Evolutionary conservation across 2,113 vertebrate species (phyloP).

Genomic region (Potamarius usumacintae): DNA sequence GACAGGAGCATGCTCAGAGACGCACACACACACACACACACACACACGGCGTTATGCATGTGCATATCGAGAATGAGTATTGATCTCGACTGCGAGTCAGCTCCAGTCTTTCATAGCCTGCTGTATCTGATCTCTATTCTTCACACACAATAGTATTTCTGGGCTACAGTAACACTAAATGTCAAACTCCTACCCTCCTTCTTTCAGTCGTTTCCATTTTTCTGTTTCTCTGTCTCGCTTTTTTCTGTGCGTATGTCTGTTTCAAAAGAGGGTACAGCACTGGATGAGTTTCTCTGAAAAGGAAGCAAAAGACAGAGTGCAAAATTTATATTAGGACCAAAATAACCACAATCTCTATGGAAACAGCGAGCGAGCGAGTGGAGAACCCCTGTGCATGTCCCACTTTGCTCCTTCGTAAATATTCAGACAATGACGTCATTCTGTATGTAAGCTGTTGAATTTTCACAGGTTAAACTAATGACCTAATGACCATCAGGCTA

Average conservation of each 20-base stretch:
- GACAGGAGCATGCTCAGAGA: background rate
- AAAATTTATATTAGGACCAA: conserved; percentile 40
- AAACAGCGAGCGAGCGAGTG: conserved; percentile 7
- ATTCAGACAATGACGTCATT: background rate
- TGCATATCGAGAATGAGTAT: conserved; percentile 53
- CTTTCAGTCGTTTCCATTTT: background rate
- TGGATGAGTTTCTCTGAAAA: background rate
- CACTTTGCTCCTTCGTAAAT: conserved; percentile 2
- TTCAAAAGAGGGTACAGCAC: background rate
- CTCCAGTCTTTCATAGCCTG: conserved; percentile 45
- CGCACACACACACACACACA: conserved; percentile 14
- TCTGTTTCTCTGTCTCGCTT: background rate
- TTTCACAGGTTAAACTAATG: background rate
- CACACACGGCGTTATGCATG: conserved; percentile 24
- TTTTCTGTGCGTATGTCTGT: background rate
- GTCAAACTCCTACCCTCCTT: conserved; percentile 13
- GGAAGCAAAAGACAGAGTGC: background rate
- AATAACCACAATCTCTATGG: conserved; percentile 36
- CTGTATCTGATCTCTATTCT: conserved; percentile 51
- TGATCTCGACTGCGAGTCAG: conserved; percentile 44
- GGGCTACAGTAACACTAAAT: conserved; percentile 39
- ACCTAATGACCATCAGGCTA: background rate
- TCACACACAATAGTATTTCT: conserved; percentile 42
- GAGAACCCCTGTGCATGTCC: conserved; percentile 13
- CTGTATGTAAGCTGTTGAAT: background rate